Percentiles rank a stretch among this genome's conserved stretches.
phyloP scores from a whole-genome alignment of 2,888 invertebrate genomes.

The Miltochrista miniata region DNA sequence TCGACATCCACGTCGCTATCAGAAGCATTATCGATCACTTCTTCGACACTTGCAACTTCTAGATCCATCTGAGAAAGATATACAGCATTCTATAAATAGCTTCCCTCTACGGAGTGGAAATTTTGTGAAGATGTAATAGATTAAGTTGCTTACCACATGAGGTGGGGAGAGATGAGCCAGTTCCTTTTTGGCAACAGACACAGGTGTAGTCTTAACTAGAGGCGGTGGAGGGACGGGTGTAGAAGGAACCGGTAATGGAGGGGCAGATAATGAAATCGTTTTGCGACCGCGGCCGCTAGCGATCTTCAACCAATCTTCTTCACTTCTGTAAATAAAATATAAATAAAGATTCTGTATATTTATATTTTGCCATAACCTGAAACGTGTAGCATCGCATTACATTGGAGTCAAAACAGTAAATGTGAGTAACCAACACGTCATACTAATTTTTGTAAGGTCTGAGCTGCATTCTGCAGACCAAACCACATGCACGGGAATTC shows the following conservation, averaged over 20 bases:
- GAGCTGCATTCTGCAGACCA: too few species aligned
- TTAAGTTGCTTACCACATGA: constrained; percentile 38
- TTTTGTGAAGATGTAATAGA: not conserved
- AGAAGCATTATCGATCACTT: constrained; percentile 59
- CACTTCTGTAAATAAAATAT: constrained; percentile 46
- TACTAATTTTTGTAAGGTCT: too few species aligned
- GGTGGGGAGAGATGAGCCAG: constrained; percentile 21
- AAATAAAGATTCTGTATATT: too few species aligned
- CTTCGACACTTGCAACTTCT: constrained; percentile 58
- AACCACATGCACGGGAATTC: too few species aligned
- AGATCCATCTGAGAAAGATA: constrained; percentile 52
- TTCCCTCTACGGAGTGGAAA: too few species aligned
- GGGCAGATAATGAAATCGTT: constrained; percentile 49
- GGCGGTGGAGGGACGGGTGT: constrained; percentile 15
- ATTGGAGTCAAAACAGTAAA: too few species aligned
- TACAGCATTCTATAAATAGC: not conserved
- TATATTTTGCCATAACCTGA: not conserved
- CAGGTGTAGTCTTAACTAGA: constrained; percentile 8
- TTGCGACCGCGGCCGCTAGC: constrained; percentile 51
- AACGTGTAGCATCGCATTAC: not conserved
- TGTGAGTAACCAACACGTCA: too few species aligned
- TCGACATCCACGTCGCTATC: constrained; percentile 78
- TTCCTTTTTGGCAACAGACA: constrained; percentile 4
- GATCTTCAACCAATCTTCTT: constrained; percentile 72
- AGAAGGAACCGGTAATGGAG: constrained; percentile 26